A percentile compares a stretch with the other conserved stretches of the same genome.
Evolutionary conservation across 2,797 vertebrate genomes (phyloP).

Genomic region (Discoglossus pictus): DNA sequence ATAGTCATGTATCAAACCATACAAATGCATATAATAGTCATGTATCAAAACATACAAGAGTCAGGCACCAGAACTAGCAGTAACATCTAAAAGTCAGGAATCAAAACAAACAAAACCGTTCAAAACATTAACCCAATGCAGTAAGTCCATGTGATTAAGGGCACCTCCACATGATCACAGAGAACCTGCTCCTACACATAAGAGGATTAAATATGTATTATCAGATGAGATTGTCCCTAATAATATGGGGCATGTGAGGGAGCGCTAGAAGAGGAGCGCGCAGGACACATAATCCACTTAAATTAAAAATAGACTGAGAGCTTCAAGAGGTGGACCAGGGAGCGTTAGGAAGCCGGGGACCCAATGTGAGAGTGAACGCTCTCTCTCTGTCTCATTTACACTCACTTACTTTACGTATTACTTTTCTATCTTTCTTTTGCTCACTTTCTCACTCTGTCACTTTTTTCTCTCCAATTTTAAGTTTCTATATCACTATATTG

Average conservation of each 20-base stretch:
- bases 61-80: too few relatives aligned
- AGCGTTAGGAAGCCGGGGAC: too few relatives aligned
- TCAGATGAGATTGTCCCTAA: slow-evolving; percentile 92
- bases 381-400: too few relatives aligned
- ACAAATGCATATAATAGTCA: slow-evolving; percentile 82
- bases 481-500: too few relatives aligned
- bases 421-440: too few relatives aligned
- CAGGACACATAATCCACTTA: slow-evolving; percentile 85
- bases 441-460: too few relatives aligned
- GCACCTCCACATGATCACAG: slow-evolving; percentile 94
- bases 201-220: slow-evolving; percentile 96
- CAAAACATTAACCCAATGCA: slow-evolving; percentile 84
- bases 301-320: slow-evolving; percentile 80
- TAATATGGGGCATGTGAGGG: slow-evolving; percentile 86
- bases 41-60: slow-evolving; percentile 87
- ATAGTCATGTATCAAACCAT: slow-evolving; percentile 83
- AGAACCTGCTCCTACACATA: slow-evolving; percentile 88
- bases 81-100: slow-evolving; percentile 77
- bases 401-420: too few relatives aligned
- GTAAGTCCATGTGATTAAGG: slow-evolving; percentile 96
- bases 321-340: slow-evolving; percentile 64
- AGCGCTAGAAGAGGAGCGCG: slow-evolving; percentile 77
- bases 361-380: too few relatives aligned
- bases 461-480: too few relatives aligned
- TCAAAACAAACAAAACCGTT: slow-evolving; percentile 94